Evolutionary conservation across 2,888 invertebrate species (phyloP), one percentile per base, ranked within the genome.

Genomic region (Lacanobia oleracea): DNA sequence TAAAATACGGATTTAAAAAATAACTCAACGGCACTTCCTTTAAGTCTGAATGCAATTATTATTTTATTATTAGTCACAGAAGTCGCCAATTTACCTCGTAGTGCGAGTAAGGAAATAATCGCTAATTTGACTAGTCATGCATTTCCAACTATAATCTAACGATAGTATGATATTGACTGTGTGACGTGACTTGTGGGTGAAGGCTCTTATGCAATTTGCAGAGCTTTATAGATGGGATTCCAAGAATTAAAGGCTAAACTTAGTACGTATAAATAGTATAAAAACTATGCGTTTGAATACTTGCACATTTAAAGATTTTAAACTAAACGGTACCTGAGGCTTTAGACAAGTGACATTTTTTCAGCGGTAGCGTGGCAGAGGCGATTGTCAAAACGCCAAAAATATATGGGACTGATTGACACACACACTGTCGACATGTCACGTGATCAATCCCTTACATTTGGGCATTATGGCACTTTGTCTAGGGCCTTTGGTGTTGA

Each of bases 121-220:
- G 27, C 43, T 67, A 56, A 66, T 64, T 61, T 43, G 10, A 63
- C 45, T 59, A 18, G 62, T 59, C 66, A 70, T 56, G 21, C 77
- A 70, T 67, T 70, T 57, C 14, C 27, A 60, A 54, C 37, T 78
- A 57, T n/a, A n/a, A n/a, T 21, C 40, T 51, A 18, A 54, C 10
- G 21, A 14, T n/a, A 9, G 14, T 40, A 43, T 43, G 14, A 48
- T 23, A 43, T 53, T 43, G 8, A 18, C n/a, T 33, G 18, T 21
- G 14, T 71, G 67, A 79, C 60, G 77, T 79, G 45, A 79, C 0
- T 56, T 45, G 9, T 23, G 48, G 71, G 48, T 75, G 63, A 80
- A 78, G 76, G 76, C 48, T 66, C 12, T 67, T 51, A 4, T 33
- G 43, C 10, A 64, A 51, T 54, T 62, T 10, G 53, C 56, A 27